Conservation (phyloP, 2,797 vertebrate species). For the Pelodytes ibericus region DNA sequence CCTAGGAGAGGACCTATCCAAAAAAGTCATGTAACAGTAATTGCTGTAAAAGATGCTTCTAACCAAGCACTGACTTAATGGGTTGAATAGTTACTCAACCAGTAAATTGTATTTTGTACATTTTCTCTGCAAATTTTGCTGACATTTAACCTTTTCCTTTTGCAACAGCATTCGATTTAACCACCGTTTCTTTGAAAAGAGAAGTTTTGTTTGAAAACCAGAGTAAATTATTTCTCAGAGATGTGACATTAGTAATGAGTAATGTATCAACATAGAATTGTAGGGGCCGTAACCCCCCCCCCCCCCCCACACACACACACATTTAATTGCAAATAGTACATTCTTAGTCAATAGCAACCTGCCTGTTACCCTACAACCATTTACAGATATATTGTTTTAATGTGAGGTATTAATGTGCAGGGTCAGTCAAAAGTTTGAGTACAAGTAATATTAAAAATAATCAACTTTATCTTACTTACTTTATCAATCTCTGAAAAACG, state of each 20-base stretch:
- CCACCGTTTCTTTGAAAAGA: neutral
- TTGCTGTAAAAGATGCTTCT: slow-evolving; percentile 3
- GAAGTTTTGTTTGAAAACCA: neutral
- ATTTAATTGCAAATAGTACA: too few relatives aligned
- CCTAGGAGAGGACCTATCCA: neutral
- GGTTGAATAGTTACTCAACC: slow-evolving; percentile 1
- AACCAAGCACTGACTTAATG: slow-evolving; percentile 2
- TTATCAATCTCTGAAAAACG: too few relatives aligned
- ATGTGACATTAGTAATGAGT: neutral
- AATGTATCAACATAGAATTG: neutral
- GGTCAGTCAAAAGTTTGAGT: too few relatives aligned
- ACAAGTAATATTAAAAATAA: too few relatives aligned
- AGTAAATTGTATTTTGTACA: slow-evolving; percentile 10
- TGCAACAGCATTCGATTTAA: neutral
- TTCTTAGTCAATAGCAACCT: too few relatives aligned
- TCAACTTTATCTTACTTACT: too few relatives aligned
- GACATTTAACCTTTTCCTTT: slow-evolving; percentile 1
- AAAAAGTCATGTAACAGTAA: neutral
- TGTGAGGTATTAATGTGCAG: too few relatives aligned
- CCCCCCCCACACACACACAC: too few relatives aligned
- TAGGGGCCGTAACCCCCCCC: too few relatives aligned
- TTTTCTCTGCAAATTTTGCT: slow-evolving; percentile 5
- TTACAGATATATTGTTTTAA: too few relatives aligned
- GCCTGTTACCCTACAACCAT: too few relatives aligned
- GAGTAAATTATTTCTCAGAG: neutral